Conservation (phyloP, 2,113 vertebrate genomes). For the Vidua macroura region DNA sequence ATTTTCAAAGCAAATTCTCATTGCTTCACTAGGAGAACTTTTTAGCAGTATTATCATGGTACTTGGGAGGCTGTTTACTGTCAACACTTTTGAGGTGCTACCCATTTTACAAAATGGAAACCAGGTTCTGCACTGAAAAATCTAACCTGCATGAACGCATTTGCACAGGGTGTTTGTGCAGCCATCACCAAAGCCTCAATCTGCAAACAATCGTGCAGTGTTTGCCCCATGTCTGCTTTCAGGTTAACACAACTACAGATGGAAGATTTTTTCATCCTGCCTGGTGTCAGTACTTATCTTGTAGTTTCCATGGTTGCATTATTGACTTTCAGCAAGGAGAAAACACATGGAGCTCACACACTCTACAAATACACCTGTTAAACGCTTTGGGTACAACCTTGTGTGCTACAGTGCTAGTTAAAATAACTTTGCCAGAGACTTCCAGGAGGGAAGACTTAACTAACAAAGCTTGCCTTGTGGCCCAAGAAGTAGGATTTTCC, state of each 20-base stretch:
- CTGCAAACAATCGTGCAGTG: not conserved
- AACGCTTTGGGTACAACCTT: not conserved
- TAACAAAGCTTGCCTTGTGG: not conserved
- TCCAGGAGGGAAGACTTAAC: not conserved
- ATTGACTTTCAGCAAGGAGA: constrained; percentile 23
- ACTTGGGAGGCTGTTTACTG: not conserved
- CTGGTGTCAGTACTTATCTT: constrained; percentile 4
- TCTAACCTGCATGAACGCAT: not conserved
- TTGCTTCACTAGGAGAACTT: not conserved
- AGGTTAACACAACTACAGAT: constrained; percentile 16
- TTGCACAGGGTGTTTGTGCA: not conserved
- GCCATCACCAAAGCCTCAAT: not conserved
- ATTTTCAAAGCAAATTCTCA: not conserved
- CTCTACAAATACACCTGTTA: constrained; percentile 22
- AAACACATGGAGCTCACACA: constrained; percentile 19
- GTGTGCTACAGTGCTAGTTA: not conserved
- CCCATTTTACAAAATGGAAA: not conserved
- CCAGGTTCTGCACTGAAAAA: not conserved
- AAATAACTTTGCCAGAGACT: not conserved
- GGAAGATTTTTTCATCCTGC: constrained; percentile 10
- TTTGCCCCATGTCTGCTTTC: constrained; percentile 1
- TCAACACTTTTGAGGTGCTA: not conserved
- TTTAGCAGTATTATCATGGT: not conserved
- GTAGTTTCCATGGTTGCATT: constrained; percentile 54
- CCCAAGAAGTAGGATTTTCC: not conserved